Evolutionary conservation across 2,888 invertebrate genomes (phyloP).

Genomic region (Ochropleura leucogaster): DNA sequence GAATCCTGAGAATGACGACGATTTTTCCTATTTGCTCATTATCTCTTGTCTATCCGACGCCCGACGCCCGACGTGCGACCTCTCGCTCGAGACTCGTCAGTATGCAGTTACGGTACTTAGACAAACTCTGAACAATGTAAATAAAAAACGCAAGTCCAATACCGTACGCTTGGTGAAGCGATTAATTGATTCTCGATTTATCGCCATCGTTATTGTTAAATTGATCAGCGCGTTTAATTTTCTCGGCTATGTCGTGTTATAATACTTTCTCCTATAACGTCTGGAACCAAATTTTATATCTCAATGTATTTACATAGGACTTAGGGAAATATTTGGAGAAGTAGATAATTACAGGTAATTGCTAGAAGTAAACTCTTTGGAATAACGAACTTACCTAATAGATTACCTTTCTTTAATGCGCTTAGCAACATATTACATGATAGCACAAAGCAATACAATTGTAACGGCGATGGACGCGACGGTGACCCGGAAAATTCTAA

Average conservation of each 20-base stretch:
- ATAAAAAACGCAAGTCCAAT: constrained; percentile 56
- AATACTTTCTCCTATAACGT: constrained; percentile 15
- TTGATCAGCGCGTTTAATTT: constrained; percentile 47
- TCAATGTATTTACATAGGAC: background rate
- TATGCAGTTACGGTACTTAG: constrained; percentile 57
- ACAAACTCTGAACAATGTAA: constrained; percentile 46
- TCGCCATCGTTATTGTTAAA: constrained; percentile 49
- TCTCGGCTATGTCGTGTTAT: constrained; percentile 25
- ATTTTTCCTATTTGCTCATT: constrained; percentile 66
- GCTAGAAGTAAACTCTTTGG: background rate
- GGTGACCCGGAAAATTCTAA: constrained; percentile 32
- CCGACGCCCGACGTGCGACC: background rate
- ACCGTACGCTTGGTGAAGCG: constrained; percentile 65
- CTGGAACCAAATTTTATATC: background rate
- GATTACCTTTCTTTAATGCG: background rate
- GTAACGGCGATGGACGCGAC: constrained; percentile 1
- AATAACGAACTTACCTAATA: background rate
- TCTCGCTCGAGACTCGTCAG: constrained; percentile 19
- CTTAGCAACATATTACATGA: background rate
- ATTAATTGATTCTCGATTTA: constrained; percentile 64
- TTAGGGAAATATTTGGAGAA: background rate
- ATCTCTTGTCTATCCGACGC: constrained; percentile 38
- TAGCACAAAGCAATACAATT: constrained; percentile 2
- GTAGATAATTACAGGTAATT: background rate
- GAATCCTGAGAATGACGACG: constrained; percentile 69